A percentile compares a stretch with the other conserved stretches of the same genome.
phyloP scores from a whole-genome alignment of 2,797 vertebrate genomes.

The Valencia hispanica region DNA sequence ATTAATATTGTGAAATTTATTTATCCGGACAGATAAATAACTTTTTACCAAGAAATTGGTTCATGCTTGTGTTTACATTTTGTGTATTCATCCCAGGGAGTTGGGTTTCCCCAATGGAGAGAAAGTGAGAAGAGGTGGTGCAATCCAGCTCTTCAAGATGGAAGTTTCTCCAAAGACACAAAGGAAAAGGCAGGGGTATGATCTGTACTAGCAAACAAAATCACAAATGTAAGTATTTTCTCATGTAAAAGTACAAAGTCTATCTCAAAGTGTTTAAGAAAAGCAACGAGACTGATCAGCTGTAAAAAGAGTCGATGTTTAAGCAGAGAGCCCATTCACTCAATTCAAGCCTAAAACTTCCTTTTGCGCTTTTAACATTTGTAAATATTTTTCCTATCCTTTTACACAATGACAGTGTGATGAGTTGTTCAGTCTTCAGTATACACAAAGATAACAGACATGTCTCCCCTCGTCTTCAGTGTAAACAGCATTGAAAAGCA shows the following conservation, averaged over 20 bases:
- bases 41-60: background rate
- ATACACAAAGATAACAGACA: constrained; percentile 39
- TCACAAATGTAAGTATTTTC: background rate
- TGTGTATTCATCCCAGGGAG: background rate
- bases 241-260: background rate
- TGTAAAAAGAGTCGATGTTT: background rate
- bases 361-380: background rate
- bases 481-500: constrained; percentile 67
- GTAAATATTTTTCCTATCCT: constrained; percentile 26
- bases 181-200: background rate
- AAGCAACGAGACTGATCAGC: background rate
- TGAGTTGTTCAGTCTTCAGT: constrained; percentile 13
- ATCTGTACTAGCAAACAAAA: background rate
- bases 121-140: background rate
- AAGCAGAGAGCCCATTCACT: background rate
- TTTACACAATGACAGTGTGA: constrained; percentile 16
- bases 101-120: background rate
- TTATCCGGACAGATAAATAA: too few relatives aligned
- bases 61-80: background rate
- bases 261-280: background rate
- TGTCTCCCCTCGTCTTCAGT: constrained; percentile 58
- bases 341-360: background rate
- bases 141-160: background rate
- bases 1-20: too few relatives aligned
- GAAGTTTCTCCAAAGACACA: background rate